phyloP scores from a whole-genome alignment of 1,140 invertebrate species.

The Magallana gigas region DNA sequence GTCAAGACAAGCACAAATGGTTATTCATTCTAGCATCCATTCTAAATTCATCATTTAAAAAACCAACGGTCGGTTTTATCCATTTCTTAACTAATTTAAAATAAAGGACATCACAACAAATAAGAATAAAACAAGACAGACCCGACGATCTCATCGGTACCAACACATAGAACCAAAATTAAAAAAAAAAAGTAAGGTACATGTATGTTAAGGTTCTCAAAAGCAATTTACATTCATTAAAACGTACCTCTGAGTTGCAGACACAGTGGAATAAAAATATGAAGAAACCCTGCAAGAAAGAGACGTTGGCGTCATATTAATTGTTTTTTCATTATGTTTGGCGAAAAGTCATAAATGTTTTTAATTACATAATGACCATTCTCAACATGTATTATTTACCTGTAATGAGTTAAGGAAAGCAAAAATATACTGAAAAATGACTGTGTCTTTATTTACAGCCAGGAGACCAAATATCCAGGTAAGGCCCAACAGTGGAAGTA shows the following conservation, averaged over 20 bases:
- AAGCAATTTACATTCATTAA: not conserved
- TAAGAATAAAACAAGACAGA: too few species aligned
- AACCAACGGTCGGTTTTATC: too few species aligned
- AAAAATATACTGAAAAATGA: slow-evolving; percentile 81
- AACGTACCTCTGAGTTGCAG: slow-evolving; percentile 79
- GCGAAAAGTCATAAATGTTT: not conserved
- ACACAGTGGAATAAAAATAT: slow-evolving; percentile 81
- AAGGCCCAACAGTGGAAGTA: slow-evolving; percentile 79
- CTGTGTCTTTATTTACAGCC: slow-evolving; percentile 78
- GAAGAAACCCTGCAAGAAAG: slow-evolving; percentile 80
- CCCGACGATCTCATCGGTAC: too few species aligned
- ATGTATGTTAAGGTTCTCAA: too few species aligned
- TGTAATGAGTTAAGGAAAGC: slow-evolving; percentile 80
- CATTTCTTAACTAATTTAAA: too few species aligned
- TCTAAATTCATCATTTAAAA: too few species aligned
- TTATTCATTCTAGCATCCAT: too few species aligned
- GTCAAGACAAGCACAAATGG: too few species aligned
- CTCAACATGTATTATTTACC: slow-evolving; percentile 53
- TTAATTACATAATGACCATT: not conserved
- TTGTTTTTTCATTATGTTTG: not conserved
- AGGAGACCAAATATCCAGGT: slow-evolving; percentile 82
- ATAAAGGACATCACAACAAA: too few species aligned
- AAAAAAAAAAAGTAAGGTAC: too few species aligned
- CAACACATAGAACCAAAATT: too few species aligned
- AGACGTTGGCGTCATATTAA: not conserved